Base-by-base conservation (phyloP, 2,797 vertebrate genomes). In the Gymnoscopelus braueri region DNA sequence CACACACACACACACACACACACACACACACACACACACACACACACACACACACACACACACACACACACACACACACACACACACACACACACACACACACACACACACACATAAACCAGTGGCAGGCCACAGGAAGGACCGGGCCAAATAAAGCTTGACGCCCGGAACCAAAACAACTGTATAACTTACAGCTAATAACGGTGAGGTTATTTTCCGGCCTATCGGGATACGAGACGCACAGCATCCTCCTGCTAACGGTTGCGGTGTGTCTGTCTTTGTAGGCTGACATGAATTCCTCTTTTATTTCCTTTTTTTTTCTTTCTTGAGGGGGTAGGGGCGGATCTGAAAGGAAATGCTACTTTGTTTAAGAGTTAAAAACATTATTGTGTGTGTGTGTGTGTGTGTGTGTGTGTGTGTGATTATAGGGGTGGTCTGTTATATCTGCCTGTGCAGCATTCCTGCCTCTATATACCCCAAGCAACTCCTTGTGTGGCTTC, bases 381-480 rank as follows among this genome's bases (percentile, higher is more conserved):
- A 44, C 8, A 44, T 44, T 44, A 44, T 44, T 44, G 2, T n/a
- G 48, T 49, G n/a, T 24, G 19, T 26, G 29, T 39, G 12, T 35
- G 29, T 35, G 7, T 15, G 13, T 57, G 29, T 7, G 13, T 60
- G 13, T 32, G 47, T 62, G 79, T 81, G 29, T 59, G 50, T 59
- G 69, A 88, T 87, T 86, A 86, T 78, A 85, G 77, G 80, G 87
- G 84, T 91, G 84, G 84, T 89, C 82, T 85, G 79, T 88, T 84
- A 80, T 87, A 85, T 89, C 74, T 83, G 77, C 77, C 87, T 86
- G 81, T 83, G 87, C 81, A 83, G 81, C 88, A 90, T 90, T 90
- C 91, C 80, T 87, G 62, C 83, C 77, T 69, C 58, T 66, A 32
- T 19, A 19, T 19, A 29, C 2, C 39, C 67, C 79, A 84, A 86